A percentile compares a stretch with the other conserved stretches of the same genome.
Conservation (phyloP, 2,888 invertebrate species). For the Camponotus fellah region DNA sequence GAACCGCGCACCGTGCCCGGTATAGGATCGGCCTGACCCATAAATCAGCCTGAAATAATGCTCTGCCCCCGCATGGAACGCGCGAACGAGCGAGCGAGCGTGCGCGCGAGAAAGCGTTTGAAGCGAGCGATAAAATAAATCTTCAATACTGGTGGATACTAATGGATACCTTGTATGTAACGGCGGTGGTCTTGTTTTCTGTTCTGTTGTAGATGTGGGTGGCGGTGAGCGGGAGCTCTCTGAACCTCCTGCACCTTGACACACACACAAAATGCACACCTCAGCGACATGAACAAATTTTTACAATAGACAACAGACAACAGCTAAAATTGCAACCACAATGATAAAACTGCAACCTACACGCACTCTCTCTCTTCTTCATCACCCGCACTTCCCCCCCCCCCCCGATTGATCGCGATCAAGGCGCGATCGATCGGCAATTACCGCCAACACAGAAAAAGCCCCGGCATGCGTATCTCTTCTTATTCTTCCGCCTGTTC, state of each 20-base stretch:
- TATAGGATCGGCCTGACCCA: conserved; percentile 73
- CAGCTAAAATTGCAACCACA: conserved; percentile 25
- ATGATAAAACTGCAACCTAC: conserved; percentile 52
- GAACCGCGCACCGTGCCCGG: conserved; percentile 29
- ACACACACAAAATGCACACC: conserved; percentile 67
- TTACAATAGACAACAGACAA: conserved; percentile 53
- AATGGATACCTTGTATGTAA: conserved; percentile 86
- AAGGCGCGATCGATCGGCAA: conserved; percentile 44
- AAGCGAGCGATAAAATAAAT: conserved; percentile 81
- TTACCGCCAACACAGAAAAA: conserved; percentile 65
- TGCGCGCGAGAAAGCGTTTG: conserved; percentile 44
- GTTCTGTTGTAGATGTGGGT: conserved; percentile 86
- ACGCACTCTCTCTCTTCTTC: conserved; percentile 15
- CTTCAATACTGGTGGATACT: conserved; percentile 83
- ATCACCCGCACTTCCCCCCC: conserved; percentile 53
- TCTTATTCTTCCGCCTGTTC: conserved; percentile 49
- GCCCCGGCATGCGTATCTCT: conserved; percentile 63
- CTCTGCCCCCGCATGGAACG: conserved; percentile 76
- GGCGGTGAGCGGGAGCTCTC: conserved; percentile 86
- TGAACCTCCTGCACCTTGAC: conserved; percentile 82
- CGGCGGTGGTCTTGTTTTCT: conserved; percentile 86
- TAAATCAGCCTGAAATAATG: conserved; percentile 82
- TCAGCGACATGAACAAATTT: conserved; percentile 37
- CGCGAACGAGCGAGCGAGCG: conserved; percentile 66
- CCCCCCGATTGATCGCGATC: conserved; percentile 21